These are phyloP conservation scores for Enteromius fasciolatus DNA, from an alignment of 2,797 vertebrate genomes.

Conservation along the genomic window DNA sequence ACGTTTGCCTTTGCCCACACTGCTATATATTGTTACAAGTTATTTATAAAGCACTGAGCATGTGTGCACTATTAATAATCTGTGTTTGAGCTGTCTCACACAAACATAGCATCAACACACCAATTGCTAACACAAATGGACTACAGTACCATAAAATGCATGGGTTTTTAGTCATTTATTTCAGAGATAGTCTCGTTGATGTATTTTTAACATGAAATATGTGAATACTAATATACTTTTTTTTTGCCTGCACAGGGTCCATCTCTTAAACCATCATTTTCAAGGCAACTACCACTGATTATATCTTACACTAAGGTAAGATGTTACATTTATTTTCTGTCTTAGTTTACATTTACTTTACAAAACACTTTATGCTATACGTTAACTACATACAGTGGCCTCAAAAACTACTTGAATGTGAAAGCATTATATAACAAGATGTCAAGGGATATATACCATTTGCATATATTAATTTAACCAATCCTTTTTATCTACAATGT, in stretches of 20 bases:
- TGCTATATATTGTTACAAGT: not conserved
- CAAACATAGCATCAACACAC: not conserved
- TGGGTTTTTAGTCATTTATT: not conserved
- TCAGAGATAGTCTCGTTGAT: not conserved
- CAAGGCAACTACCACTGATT: not conserved
- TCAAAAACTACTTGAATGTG: not conserved
- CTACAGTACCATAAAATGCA: not conserved
- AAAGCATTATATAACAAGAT: not conserved
- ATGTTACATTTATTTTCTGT: no score
- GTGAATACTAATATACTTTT: not conserved
- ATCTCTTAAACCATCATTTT: not conserved
- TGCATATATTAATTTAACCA: no score
- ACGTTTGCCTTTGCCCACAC: not conserved
- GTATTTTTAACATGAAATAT: not conserved
- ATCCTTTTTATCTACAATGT: no score
- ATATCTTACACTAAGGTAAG: slow-evolving; percentile 35
- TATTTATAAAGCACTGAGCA: slow-evolving; percentile 4
- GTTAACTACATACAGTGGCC: not conserved
- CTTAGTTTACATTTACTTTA: not conserved
- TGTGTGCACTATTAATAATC: not conserved
- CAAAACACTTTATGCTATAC: not conserved
- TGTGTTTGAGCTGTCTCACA: not conserved
- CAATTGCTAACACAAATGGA: not conserved
- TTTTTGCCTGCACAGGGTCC: slow-evolving; percentile 8
- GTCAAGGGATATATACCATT: not conserved